These are phyloP conservation scores for Himalopsyche phryganea DNA, from an alignment of 1,140 invertebrate species.

Conservation along the genomic window DNA sequence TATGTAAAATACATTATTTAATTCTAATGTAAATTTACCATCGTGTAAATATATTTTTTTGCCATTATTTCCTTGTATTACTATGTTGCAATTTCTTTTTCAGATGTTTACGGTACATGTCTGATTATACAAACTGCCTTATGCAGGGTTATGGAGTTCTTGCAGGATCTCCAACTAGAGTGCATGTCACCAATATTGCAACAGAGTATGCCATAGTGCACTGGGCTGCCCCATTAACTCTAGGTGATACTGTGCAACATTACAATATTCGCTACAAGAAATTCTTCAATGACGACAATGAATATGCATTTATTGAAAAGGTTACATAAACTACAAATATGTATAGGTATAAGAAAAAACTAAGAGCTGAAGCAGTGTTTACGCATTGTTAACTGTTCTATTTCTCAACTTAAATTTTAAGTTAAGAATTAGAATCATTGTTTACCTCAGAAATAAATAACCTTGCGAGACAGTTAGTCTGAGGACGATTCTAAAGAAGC, in stretches of 20 bases:
- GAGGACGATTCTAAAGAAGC: too few relatives aligned
- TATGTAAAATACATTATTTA: too few relatives aligned
- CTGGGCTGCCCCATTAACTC: constrained; percentile 66
- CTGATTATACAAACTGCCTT: constrained; percentile 72
- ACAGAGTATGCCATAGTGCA: constrained; percentile 73
- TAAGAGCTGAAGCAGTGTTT: too few relatives aligned
- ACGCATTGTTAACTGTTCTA: too few relatives aligned
- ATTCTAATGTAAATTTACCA: too few relatives aligned
- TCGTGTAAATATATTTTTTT: too few relatives aligned
- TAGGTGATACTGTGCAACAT: constrained; percentile 66
- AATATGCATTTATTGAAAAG: constrained; percentile 15
- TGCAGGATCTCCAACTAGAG: constrained; percentile 62
- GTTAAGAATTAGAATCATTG: too few relatives aligned
- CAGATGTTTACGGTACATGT: constrained; percentile 77
- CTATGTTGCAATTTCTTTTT: too few relatives aligned
- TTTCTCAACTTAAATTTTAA: too few relatives aligned
- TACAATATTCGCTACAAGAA: constrained; percentile 68
- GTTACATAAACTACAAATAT: constrained; percentile 16
- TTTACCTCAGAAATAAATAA: too few relatives aligned
- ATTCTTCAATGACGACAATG: constrained; percentile 42
- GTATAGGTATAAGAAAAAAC: not conserved
- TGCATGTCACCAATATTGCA: constrained; percentile 69
- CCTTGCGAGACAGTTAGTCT: too few relatives aligned
- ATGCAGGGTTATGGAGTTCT: constrained; percentile 80
- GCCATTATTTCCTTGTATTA: too few relatives aligned